Base-by-base conservation (phyloP, 2,113 vertebrate genomes). In the Neofelis nebulosa region DNA sequence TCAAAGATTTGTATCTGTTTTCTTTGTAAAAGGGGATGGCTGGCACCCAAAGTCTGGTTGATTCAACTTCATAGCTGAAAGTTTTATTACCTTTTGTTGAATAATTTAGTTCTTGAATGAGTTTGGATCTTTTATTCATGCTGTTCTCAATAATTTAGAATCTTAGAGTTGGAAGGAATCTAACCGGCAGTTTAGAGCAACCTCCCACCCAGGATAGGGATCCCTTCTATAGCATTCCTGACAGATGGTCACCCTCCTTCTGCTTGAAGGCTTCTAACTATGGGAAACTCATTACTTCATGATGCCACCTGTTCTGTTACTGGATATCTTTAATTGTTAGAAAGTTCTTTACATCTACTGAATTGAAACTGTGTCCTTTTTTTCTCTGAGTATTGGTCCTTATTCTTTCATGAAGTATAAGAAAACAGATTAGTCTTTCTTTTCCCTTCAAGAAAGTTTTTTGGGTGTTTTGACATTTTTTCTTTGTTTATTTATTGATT, bases 121-220 rank as follows among this genome's bases (percentile, higher is more conserved):
- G 82, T 97, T 97, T 97, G 79, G 91, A 97, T 98, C 66, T 97
- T 97, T 96, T 97, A 98, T 97, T 97, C 57, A 97, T 98, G 95
- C 63, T 91, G 15, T 82, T 90, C 48, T 97, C 63, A 97, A 95
- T 97, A 96, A 98, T 96, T 98, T 94, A 97, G 83, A 97, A 83
- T 96, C 90, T 80, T 63, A 45, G 93, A 81, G 66, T 95, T 96
- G 91, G 41, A 91, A 95, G 81, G 78, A 95, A 81, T 84, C 38
- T 96, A 76, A 93, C 79, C 95, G 63, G 52, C 61, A 48, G 94
- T 91, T 96, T 89, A 76, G 69, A 93, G 50, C 73, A 74, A 88
- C 38, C 66, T 93, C 71, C 68, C 63, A 95, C 48, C n/a, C 79
- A 69, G 15, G 27, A 38, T 5, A 57, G 45, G 33, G 79, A 74